phyloP scores from a whole-genome alignment of 2,888 invertebrate species.

The Holacanthella duospinosa region DNA sequence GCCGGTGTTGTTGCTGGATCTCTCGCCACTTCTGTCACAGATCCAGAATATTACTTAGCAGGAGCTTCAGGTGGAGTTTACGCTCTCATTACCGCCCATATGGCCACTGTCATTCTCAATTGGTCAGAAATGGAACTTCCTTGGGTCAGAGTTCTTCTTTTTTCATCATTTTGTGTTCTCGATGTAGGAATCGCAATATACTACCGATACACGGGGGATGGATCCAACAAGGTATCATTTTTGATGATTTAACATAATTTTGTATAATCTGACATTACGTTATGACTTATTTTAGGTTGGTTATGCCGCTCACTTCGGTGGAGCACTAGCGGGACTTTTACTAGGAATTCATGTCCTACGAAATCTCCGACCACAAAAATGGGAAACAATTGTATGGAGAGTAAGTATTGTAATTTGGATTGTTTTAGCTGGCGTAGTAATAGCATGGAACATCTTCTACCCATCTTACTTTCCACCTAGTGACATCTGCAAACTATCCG shows the following conservation, averaged over 20 bases:
- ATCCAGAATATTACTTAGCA: constrained; percentile 68
- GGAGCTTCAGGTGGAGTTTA: constrained; percentile 95
- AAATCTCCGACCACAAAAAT: constrained; percentile 65
- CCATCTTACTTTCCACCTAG: constrained; percentile 21
- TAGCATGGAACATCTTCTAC: constrained; percentile 57
- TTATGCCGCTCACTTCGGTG: constrained; percentile 87
- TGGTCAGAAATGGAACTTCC: constrained; percentile 96
- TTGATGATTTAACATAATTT: too few species aligned
- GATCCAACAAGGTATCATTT: constrained; percentile 52
- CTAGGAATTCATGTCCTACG: constrained; percentile 69
- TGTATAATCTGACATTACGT: too few species aligned
- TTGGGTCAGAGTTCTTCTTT: too few species aligned
- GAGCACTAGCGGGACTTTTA: constrained; percentile 73
- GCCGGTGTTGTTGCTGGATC: constrained; percentile 78
- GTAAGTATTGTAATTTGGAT: constrained; percentile 60
- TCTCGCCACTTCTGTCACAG: constrained; percentile 63
- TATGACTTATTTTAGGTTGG: constrained; percentile 61
- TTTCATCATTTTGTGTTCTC: constrained; percentile 62
- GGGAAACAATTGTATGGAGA: constrained; percentile 77
- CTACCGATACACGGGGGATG: constrained; percentile 62
- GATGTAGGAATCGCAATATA: constrained; percentile 88
- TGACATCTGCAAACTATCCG: neutral
- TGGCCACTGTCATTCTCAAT: constrained; percentile 88
- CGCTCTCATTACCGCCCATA: constrained; percentile 82
- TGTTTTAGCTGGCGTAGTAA: constrained; percentile 59